Base-by-base conservation (phyloP, 2,113 vertebrate species). In the Apodemus speciosus region DNA sequence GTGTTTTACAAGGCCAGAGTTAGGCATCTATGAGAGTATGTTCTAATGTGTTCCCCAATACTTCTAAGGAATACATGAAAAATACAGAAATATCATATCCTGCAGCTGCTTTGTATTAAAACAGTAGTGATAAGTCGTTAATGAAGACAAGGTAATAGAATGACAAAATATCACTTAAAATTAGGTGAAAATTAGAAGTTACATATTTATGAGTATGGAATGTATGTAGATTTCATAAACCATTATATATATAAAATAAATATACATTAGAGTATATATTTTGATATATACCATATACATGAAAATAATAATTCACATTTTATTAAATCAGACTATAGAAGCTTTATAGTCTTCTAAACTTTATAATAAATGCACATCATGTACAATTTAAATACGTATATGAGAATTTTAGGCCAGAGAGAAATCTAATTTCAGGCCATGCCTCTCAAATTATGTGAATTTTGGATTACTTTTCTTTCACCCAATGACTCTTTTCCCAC, bases 81-180 rank as follows among this genome's bases (percentile, higher is more conserved):
- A 87, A 95, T 53, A 4, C 6, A 18, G 32, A 77, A 49, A 18
- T 0, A 38, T 87, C 32, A 77, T 40, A 91, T 73, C 73, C 38
- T 87, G n/a, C 4, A 71, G 8, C 3, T 43, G 3, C 38, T 21
- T 66, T 49, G 77, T n/a, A 25, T 81, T 79, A 49, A 69, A 30
- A 56, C 4, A 62, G 9, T 21, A 51, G 76, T 46, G 18, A 60
- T 80, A 87, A 88, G 1, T 11, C 43, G 51, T 73, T 88, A 71
- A 43, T 90, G 21, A 94, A 85, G 38, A 75, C 14, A 49, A 76
- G 4, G 66, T 92, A 87, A 85, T n/a, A 40, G 11, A 15, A 64
- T 46, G 23, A 23, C 30, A 84, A 85, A 86, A 92, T 30, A 49
- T 40, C 58, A 73, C 23, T 58, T 87, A 89, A 95, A 93, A 85